Base-by-base conservation (phyloP, 35 echinoderm and acorn worm genomes). In the Heliocidaris tuberculata region DNA sequence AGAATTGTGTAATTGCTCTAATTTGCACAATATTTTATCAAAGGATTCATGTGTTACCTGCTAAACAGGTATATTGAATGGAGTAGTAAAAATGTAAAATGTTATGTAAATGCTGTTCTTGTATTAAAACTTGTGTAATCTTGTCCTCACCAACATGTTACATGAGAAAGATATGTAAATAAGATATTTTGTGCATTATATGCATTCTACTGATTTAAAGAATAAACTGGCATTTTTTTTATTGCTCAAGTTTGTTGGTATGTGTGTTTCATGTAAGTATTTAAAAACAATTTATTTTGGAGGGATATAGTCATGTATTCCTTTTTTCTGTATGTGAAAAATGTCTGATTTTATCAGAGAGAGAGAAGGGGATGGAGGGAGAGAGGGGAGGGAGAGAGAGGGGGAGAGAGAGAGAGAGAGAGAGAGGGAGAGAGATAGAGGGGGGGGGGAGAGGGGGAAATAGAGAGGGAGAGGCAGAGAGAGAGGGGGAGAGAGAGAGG, bases 121-220 rank as follows among this genome's bases (percentile, higher is more conserved):
- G 7, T 56, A 15, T 11, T 56, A 13, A 56, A 6, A 56, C 52
- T 15, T 56, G 52, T 56, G 52, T 56, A 56, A 56, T 13, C 35
- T 56, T 56, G 52, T 11, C 10, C 52, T 56, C 65, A 6, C 24
- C 0, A 78, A 27, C 8, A 78, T 70, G 6, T 70, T 27, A 70
- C 60, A 27, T 70, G 60, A 24, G 16, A 70, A 70, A 6, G 60
- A 24, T 78, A 15, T 56, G 65, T 78, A 78, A 78, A 78, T 78
- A 78, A 78, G 65, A 78, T 78, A 78, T 78, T 78, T 78, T 78
- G 65, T 78, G 65, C 65, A 78, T 78, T 78, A 78, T n/a, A 78
- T 78, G 65, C 65, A 78, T 78, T 78, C 3, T 78, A 78, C n/a
- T 78, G 65, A 78, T 78, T 78, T n/a, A 78, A 27, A 4, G 0